Conservation (phyloP, 2,888 invertebrate species). For the Plutella xylostella region DNA sequence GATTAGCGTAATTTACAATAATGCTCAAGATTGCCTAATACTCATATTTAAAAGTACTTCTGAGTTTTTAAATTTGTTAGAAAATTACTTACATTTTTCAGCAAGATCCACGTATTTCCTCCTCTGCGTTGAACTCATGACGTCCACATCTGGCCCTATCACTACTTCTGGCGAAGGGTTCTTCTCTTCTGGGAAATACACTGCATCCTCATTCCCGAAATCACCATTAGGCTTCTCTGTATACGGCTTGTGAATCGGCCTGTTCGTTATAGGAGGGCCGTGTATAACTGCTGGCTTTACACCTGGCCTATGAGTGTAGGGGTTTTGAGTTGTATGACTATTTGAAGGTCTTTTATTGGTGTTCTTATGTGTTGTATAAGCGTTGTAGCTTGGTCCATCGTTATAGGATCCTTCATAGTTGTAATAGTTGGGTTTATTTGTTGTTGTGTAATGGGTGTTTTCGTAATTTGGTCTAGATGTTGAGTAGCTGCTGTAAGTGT, state of each 20-base stretch:
- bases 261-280: conserved; percentile 48
- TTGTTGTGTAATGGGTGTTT: background rate
- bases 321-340: conserved; percentile 22
- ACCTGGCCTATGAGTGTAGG: conserved; percentile 32
- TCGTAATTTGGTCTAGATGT: background rate
- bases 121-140: conserved; percentile 27
- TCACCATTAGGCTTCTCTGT: background rate
- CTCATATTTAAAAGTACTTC: too few species aligned
- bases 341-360: conserved; percentile 14
- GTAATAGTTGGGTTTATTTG: background rate
- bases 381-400: background rate
- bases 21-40: too few species aligned
- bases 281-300: conserved; percentile 38
- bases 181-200: background rate
- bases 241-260: conserved; percentile 13
- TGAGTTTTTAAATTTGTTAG: too few species aligned
- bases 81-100: conserved; percentile 42
- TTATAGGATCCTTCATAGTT: background rate
- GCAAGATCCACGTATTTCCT: conserved; percentile 36
- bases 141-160: conserved; percentile 8
- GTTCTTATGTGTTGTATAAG: conserved; percentile 9
- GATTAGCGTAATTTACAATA: too few species aligned
- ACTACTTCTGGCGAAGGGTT: conserved; percentile 2
- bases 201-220: background rate
- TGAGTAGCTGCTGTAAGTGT: background rate